Evolutionary conservation across 2,113 vertebrate species (phyloP).

Genomic region (Sphyrna mokarran): DNA sequence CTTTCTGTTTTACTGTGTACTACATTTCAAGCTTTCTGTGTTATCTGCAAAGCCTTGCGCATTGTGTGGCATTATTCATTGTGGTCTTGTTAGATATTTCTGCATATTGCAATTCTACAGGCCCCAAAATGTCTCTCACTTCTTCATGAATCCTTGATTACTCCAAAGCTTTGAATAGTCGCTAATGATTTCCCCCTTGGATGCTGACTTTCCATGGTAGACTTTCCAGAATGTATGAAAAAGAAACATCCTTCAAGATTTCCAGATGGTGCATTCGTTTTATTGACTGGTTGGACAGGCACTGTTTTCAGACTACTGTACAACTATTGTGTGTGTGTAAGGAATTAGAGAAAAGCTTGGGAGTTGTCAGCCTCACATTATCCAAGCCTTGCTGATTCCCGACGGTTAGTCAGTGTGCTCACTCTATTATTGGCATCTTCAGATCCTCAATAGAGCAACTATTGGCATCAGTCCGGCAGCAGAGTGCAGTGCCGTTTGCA

Average conservation of each 20-base stretch:
- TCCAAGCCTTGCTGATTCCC: background rate
- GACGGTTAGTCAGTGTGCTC: background rate
- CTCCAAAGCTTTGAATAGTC: background rate
- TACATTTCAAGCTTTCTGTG: background rate
- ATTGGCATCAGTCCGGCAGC: background rate
- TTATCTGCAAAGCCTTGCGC: background rate
- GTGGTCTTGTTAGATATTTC: background rate
- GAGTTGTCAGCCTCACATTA: background rate
- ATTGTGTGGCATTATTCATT: background rate
- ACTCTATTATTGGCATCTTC: background rate
- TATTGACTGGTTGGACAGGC: background rate
- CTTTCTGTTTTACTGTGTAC: no score
- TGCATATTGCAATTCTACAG: background rate
- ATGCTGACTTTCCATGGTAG: background rate
- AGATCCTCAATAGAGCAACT: background rate
- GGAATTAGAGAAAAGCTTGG: background rate
- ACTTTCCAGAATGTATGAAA: background rate
- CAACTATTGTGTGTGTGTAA: background rate
- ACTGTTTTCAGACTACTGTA: conserved; percentile 9
- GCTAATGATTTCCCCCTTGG: background rate
- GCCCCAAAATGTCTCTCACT: background rate
- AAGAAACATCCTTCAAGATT: background rate
- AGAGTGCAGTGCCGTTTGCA: background rate
- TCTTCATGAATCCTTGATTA: background rate
- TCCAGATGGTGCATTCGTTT: background rate